Conservation (phyloP, 2,113 vertebrate genomes). For the Pygathrix nemaeus region DNA sequence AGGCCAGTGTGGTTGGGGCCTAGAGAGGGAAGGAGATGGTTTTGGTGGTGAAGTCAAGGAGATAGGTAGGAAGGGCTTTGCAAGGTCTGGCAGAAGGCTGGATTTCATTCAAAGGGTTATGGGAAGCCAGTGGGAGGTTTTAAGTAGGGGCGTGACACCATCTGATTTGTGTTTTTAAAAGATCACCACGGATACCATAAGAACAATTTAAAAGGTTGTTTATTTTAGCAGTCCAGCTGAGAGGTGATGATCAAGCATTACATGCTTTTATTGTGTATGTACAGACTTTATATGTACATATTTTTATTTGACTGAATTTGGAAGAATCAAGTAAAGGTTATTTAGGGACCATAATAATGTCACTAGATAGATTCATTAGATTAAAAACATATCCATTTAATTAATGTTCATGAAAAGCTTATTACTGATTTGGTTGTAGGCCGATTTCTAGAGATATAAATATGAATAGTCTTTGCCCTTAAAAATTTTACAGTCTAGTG, state of each 20-base stretch:
- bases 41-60: background rate
- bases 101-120: background rate
- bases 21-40: background rate
- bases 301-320: constrained; percentile 8
- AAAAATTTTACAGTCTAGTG: background rate
- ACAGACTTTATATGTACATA: background rate
- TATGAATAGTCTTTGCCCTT: background rate
- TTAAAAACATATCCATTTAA: background rate
- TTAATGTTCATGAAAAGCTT: constrained; percentile 9
- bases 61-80: background rate
- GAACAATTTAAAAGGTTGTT: background rate
- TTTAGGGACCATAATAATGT: background rate
- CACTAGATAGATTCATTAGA: background rate
- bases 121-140: background rate
- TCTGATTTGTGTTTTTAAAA: background rate
- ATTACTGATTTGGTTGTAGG: background rate
- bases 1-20: background rate
- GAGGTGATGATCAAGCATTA: background rate
- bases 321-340: background rate
- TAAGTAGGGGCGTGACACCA: background rate
- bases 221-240: background rate
- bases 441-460: background rate
- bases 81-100: background rate
- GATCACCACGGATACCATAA: background rate
- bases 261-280: background rate